A percentile compares a stretch with the other conserved stretches of the same genome.
These are phyloP conservation scores for Elegia similella DNA, from an alignment of 2,888 invertebrate species.

Conservation along the genomic window DNA sequence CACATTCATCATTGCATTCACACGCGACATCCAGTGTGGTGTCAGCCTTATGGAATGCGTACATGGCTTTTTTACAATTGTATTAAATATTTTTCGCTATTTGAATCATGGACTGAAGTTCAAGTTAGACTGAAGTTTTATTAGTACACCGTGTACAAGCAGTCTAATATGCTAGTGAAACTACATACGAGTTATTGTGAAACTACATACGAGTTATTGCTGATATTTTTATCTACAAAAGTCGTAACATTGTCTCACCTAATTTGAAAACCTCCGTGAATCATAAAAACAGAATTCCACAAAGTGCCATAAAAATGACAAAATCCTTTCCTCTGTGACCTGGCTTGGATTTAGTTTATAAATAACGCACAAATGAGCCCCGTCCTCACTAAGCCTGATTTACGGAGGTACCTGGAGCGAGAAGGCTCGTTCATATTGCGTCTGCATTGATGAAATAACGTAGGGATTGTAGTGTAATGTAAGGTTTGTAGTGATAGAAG, in stretches of 20 bases:
- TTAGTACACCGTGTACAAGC: too few relatives aligned
- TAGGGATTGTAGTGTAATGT: not conserved
- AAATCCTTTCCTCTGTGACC: constrained; percentile 46
- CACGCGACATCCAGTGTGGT: not conserved
- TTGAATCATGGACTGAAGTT: too few relatives aligned
- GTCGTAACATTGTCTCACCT: constrained; percentile 14
- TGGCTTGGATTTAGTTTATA: constrained; percentile 63
- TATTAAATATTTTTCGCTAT: too few relatives aligned
- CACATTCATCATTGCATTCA: not conserved
- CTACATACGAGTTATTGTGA: too few relatives aligned
- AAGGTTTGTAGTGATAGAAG: too few relatives aligned
- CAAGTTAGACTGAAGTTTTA: too few relatives aligned
- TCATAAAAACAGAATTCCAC: constrained; percentile 33
- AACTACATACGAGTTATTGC: too few relatives aligned
- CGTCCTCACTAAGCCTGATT: constrained; percentile 73
- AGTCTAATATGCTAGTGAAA: too few relatives aligned
- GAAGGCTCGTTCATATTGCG: constrained; percentile 30
- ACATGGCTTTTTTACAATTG: too few relatives aligned
- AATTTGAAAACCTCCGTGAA: constrained; percentile 25
- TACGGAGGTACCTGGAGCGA: constrained; percentile 55
- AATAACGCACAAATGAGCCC: constrained; percentile 73
- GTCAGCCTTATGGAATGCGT: not conserved
- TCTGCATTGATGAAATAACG: constrained; percentile 5
- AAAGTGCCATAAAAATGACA: constrained; percentile 42
- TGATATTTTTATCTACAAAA: not conserved